Percentiles rank a stretch among this genome's conserved stretches.
Evolutionary conservation across 2,888 invertebrate genomes (phyloP).

Genomic region (Andricus quercusramuli): DNA sequence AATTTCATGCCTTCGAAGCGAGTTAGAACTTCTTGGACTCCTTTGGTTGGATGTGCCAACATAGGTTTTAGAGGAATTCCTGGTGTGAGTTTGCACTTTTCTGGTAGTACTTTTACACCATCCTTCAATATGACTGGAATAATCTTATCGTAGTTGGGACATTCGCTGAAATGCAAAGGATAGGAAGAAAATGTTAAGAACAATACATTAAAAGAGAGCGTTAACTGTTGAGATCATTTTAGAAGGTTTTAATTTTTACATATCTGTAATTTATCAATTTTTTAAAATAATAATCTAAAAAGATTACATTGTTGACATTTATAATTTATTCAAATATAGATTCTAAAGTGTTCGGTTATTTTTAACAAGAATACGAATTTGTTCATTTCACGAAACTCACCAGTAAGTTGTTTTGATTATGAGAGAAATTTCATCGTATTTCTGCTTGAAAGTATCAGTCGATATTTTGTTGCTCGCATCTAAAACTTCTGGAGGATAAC

Average conservation of each 20-base stretch:
- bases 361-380: neutral
- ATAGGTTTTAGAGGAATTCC: conserved; percentile 98
- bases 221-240: too few species aligned
- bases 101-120: conserved; percentile 87
- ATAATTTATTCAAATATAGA: neutral
- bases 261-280: too few species aligned
- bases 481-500: conserved; percentile 82
- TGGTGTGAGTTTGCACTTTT: conserved; percentile 91
- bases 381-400: conserved; percentile 77
- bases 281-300: too few species aligned
- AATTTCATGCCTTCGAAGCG: conserved; percentile 90
- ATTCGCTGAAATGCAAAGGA: conserved; percentile 84
- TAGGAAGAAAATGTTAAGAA: conserved; percentile 15
- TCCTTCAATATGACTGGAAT: conserved; percentile 88
- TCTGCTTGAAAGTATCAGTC: conserved; percentile 86
- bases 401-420: conserved; percentile 96
- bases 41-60: conserved; percentile 98
- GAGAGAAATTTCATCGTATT: conserved; percentile 87
- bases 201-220: too few species aligned
- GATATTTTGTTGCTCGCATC: conserved; percentile 84
- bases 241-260: too few species aligned
- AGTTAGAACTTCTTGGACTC: conserved; percentile 92
- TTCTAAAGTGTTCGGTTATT: too few species aligned
- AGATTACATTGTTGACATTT: too few species aligned
- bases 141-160: conserved; percentile 95